These are phyloP conservation scores for Arremon brunneinucha DNA, from an alignment of 2,797 vertebrate species.

Conservation along the genomic window DNA sequence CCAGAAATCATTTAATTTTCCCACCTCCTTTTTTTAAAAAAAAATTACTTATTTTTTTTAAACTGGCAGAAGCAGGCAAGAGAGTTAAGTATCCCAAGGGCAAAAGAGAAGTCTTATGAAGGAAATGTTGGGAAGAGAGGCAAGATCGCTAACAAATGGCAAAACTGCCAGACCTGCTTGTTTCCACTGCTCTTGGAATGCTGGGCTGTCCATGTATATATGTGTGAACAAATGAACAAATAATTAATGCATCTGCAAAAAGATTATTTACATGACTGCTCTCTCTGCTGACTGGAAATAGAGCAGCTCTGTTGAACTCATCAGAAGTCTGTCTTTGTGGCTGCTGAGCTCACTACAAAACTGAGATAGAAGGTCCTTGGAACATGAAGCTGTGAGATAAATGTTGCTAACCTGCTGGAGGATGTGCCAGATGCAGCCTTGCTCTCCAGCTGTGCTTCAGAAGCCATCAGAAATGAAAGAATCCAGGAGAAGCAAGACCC, in stretches of 20 bases:
- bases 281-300: neutral
- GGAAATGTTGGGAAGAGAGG: neutral
- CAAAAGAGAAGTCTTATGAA: neutral
- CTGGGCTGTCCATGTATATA: neutral
- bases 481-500: neutral
- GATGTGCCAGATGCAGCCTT: neutral
- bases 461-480: neutral
- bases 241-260: neutral
- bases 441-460: neutral
- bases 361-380: neutral
- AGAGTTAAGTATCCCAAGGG: neutral
- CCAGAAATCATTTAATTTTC: constrained; percentile 22
- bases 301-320: neutral
- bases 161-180: neutral
- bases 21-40: neutral
- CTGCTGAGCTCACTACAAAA: neutral
- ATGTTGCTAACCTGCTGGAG: neutral
- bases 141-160: neutral
- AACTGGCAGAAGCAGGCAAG: neutral
- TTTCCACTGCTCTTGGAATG: neutral
- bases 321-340: neutral
- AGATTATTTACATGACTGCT: neutral
- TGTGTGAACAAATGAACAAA: neutral
- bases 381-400: neutral
- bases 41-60: neutral